These are phyloP conservation scores for Corella eumyota DNA, from an alignment of 23 tunicate species.

Conservation along the genomic window DNA sequence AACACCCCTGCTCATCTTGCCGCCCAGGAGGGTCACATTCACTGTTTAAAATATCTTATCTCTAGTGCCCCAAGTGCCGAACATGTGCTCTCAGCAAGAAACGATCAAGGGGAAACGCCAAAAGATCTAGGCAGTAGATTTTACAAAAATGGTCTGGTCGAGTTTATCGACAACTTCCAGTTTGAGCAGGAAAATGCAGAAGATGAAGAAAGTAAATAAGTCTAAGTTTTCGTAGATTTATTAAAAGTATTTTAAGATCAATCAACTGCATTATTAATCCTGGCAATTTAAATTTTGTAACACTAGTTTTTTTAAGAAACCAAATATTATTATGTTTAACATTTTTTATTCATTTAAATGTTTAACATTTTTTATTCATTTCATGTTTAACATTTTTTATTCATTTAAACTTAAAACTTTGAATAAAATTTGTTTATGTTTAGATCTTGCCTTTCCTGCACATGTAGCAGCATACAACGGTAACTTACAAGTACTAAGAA, in stretches of 20 bases:
- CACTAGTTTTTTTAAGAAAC: too few species aligned
- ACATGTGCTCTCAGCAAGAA: constrained; percentile 54
- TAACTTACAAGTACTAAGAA: constrained; percentile 39
- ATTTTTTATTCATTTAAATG: too few species aligned
- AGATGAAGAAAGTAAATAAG: constrained; percentile 72
- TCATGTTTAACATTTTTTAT: too few species aligned
- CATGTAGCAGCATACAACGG: constrained; percentile 90
- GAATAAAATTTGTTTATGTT: background rate
- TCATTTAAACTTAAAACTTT: too few species aligned
- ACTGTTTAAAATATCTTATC: constrained; percentile 69
- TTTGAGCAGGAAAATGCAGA: constrained; percentile 51
- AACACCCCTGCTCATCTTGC: constrained; percentile 87
- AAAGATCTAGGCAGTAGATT: constrained; percentile 72
- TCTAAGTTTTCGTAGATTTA: too few species aligned
- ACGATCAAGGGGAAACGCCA: constrained; percentile 89
- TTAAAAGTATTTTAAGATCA: too few species aligned
- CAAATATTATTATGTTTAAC: too few species aligned
- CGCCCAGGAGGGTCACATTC: constrained; percentile 90
- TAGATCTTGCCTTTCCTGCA: constrained; percentile 93
- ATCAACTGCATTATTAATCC: too few species aligned
- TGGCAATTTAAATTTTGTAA: too few species aligned
- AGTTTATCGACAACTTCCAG: constrained; percentile 58
- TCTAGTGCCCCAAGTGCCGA: constrained; percentile 36
- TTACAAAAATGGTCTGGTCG: constrained; percentile 70
- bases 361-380: too few species aligned